Conservation (phyloP, 64 coral and sea anemone species). For the Montipora capricornis region DNA sequence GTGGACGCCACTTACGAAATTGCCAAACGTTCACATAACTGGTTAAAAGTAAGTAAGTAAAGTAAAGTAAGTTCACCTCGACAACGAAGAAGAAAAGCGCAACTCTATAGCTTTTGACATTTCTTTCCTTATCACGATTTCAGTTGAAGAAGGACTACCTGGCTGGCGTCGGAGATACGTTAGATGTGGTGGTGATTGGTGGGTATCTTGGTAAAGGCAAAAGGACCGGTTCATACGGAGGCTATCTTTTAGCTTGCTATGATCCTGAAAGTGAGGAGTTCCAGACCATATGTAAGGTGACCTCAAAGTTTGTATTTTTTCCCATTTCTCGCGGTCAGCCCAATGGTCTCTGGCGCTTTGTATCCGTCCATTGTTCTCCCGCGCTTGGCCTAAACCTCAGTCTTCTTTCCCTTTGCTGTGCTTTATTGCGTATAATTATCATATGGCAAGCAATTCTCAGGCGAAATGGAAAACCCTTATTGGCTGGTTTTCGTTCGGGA, state of each 20-base stretch:
- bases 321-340: neutral
- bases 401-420: too few species aligned
- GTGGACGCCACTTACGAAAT: slow-evolving; percentile 99
- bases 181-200: slow-evolving; percentile 92
- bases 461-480: too few species aligned
- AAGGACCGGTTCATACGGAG: slow-evolving; percentile 85
- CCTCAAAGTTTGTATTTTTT: neutral
- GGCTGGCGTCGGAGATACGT: slow-evolving; percentile 88
- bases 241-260: slow-evolving; percentile 91
- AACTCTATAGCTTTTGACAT: neutral
- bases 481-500: too few species aligned
- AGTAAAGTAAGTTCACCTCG: neutral
- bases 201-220: slow-evolving; percentile 97
- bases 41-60: slow-evolving; percentile 96
- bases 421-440: neutral
- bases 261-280: slow-evolving; percentile 97
- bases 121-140: neutral
- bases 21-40: slow-evolving; percentile 99
- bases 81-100: neutral
- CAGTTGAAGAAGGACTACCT: slow-evolving; percentile 99
- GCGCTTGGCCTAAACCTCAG: neutral
- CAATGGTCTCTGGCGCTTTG: neutral
- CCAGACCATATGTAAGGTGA: slow-evolving; percentile 93
- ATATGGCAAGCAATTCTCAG: too few species aligned
- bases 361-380: neutral